A percentile compares a stretch with the other conserved stretches of the same genome.
Conservation (phyloP, 2,113 vertebrate species). For the Pandion haliaetus region DNA sequence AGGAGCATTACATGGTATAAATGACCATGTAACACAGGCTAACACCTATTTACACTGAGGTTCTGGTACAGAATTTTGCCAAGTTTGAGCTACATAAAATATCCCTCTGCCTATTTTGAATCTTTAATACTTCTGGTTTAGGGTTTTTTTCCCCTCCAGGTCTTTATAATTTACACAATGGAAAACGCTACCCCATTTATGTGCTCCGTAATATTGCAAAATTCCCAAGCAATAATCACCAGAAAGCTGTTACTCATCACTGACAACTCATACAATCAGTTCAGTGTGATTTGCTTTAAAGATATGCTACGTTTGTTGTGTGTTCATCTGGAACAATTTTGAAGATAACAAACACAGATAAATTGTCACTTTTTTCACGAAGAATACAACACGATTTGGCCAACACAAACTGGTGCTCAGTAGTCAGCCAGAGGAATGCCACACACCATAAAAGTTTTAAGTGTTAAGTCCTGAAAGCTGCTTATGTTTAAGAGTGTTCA, state of each 20-base stretch:
- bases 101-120: background rate
- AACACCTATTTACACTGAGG: background rate
- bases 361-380: background rate
- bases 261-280: background rate
- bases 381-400: background rate
- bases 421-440: background rate
- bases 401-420: background rate
- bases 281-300: background rate
- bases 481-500: background rate
- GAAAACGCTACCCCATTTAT: background rate
- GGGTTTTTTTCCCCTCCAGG: background rate
- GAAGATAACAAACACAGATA: background rate
- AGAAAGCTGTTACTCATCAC: background rate
- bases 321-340: background rate
- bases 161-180: background rate
- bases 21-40: background rate
- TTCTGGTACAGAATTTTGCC: background rate
- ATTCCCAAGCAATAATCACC: background rate
- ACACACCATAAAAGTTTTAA: background rate
- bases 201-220: rapidly evolving
- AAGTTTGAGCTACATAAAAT: background rate
- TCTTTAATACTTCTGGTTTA: background rate
- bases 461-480: background rate
- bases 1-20: background rate
- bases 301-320: background rate